Evolutionary conservation across 2,797 vertebrate genomes (phyloP).

Genomic region (Columba guinea): DNA sequence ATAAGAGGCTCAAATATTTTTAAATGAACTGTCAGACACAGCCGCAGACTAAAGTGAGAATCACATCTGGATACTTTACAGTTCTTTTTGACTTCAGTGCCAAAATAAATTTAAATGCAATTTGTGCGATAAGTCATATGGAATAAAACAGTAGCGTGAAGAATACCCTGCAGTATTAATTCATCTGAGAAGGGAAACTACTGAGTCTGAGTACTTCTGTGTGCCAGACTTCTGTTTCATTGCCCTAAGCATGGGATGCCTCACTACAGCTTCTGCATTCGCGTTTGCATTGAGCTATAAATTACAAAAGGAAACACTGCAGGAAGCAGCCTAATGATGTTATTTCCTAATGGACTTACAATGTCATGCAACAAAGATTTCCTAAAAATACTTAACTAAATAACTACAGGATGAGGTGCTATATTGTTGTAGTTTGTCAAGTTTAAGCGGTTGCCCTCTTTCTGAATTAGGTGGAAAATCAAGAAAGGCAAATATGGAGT

Average conservation of each 20-base stretch:
- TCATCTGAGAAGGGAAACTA: background rate
- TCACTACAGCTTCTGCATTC: background rate
- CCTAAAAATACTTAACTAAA: background rate
- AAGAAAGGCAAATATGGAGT: background rate
- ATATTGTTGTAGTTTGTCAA: background rate
- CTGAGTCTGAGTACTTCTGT: background rate
- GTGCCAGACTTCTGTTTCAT: background rate
- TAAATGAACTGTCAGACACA: background rate
- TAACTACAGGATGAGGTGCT: background rate
- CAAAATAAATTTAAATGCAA: constrained; percentile 12
- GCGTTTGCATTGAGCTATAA: background rate
- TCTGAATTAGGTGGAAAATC: background rate
- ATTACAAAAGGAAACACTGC: background rate
- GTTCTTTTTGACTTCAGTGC: background rate
- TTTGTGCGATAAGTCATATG: background rate
- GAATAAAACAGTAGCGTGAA: background rate
- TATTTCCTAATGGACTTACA: constrained; percentile 8
- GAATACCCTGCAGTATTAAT: constrained; percentile 5
- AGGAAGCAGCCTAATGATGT: background rate
- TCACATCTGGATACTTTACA: background rate
- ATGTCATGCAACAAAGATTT: background rate
- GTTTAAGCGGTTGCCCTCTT: background rate
- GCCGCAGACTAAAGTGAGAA: background rate
- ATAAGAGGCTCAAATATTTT: background rate
- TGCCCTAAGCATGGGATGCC: background rate